Evolutionary conservation across 2,797 vertebrate genomes (phyloP), one percentile per base, ranked within the genome.

Genomic region (Toxotes lorentzi): DNA sequence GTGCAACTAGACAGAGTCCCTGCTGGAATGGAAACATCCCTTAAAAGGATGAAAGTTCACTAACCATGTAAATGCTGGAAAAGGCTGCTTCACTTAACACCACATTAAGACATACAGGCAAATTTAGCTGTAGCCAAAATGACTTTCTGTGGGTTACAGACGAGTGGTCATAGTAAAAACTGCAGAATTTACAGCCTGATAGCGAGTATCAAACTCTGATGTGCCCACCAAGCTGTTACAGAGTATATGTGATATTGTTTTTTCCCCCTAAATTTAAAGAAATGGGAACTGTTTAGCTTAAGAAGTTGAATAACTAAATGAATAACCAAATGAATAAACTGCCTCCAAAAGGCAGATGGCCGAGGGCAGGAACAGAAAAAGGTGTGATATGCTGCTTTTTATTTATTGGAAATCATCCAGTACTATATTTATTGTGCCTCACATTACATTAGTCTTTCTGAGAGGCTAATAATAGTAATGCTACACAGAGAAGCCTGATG

Each of bases 381-480:
- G 17, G 4, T 19, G 17, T 45, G 45, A 53, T 53, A 5, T 24
- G 10, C 6, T 40, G 57, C 10, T 13, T n/a, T 2, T 23, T 41
- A 16, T 17, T 41, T 4, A 16, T 1, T 24, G 64, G 43, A 63
- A 14, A n/a, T 76, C 38, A 35, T 24, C 2, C 27, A 6, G 4
- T 5, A 21, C 7, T 41, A 13, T 3, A 21, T n/a, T 17, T 12
- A n/a, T 24, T 24, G 6, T 13, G 10, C 41, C 24, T 47, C 17
- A 27, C 56, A 10, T 17, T 13, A 10, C 57, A 23, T 8, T 24
- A 2, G 47, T 19, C 3, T 19, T 24, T 47, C 23, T 13, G 8
- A 48, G 21, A 32, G 24, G 59, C 48, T 79, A 82, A 72, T 54
- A 63, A 76, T 67, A 83, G 63, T 0, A 21, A 67, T 1, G 30